Percentiles rank a stretch among this genome's conserved stretches.
These are phyloP conservation scores for Mimumesa dahlbomi DNA, from an alignment of 2,888 invertebrate species.

Conservation along the genomic window DNA sequence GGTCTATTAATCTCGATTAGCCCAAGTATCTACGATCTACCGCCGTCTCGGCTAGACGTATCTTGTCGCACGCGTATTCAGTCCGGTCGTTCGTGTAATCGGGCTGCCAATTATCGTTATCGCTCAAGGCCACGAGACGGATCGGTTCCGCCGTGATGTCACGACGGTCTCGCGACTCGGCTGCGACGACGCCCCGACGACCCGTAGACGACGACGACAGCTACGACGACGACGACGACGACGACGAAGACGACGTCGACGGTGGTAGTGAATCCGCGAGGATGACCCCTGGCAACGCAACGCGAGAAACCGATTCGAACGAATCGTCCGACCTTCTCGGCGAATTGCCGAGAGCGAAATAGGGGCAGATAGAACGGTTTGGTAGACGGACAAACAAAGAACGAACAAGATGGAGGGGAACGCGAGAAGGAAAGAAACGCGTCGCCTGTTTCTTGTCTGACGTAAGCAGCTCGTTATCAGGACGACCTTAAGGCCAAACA, in stretches of 20 bases:
- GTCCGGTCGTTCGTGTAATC: slow-evolving; percentile 36
- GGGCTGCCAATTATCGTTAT: slow-evolving; percentile 62
- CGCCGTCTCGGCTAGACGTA: slow-evolving; percentile 33
- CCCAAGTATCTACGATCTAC: slow-evolving; percentile 36
- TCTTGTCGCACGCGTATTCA: slow-evolving; percentile 15
- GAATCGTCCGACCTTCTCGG: slow-evolving; percentile 15
- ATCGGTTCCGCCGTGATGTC: slow-evolving; percentile 46
- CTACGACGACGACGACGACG: background rate
- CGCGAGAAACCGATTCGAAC: slow-evolving; percentile 10
- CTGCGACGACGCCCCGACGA: background rate
- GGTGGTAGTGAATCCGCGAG: background rate
- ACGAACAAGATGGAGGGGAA: slow-evolving; percentile 5
- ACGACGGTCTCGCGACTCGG: slow-evolving; percentile 4
- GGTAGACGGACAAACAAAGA: slow-evolving; percentile 16
- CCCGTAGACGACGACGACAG: slow-evolving; percentile 1
- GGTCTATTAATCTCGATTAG: slow-evolving; percentile 48
- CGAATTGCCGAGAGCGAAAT: slow-evolving; percentile 13
- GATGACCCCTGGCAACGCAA: background rate
- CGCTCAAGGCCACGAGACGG: slow-evolving; percentile 56
- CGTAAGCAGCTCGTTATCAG: slow-evolving; percentile 54
- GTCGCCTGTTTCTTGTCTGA: slow-evolving; percentile 39
- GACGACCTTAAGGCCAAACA: slow-evolving; percentile 57
- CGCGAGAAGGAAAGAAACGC: slow-evolving; percentile 2
- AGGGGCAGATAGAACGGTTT: slow-evolving; percentile 38
- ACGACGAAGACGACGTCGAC: slow-evolving; percentile 10